These are phyloP conservation scores for Megaustenia siamemsis DNA, from an alignment of 2,888 invertebrate species.

Conservation along the genomic window DNA sequence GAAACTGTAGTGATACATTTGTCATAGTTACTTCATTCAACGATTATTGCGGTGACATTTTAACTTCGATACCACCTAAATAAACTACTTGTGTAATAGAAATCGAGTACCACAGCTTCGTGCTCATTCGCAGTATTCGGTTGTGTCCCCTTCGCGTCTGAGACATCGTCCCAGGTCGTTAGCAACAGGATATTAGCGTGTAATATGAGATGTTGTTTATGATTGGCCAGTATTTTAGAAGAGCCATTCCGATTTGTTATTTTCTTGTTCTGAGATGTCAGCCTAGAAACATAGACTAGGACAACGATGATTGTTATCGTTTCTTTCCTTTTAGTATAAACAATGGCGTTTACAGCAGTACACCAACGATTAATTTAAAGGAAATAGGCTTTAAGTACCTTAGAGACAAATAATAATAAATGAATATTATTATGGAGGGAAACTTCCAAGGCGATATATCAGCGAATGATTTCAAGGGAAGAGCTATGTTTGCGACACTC, in stretches of 20 bases:
- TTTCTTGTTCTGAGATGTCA: neutral
- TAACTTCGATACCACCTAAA: neutral
- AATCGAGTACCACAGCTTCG: neutral
- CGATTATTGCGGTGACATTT: no score
- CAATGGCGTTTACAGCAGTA: no score
- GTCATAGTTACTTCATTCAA: neutral
- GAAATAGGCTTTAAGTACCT: no score
- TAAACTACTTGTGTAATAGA: neutral
- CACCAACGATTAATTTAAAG: no score
- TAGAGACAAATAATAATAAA: no score
- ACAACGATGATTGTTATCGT: neutral
- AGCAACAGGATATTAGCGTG: slow-evolving; percentile 48
- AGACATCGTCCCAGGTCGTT: slow-evolving; percentile 33
- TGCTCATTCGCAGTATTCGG: slow-evolving; percentile 18
- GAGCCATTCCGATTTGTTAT: slow-evolving; percentile 16
- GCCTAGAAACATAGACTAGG: neutral
- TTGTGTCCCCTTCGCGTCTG: neutral
- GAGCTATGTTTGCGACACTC: no score
- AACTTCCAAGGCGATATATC: no score
- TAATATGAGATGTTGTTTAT: slow-evolving; percentile 32
- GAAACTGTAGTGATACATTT: neutral
- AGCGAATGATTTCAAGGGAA: no score
- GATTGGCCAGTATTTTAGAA: slow-evolving; percentile 6
- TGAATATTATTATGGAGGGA: no score
- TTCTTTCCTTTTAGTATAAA: no score